These are phyloP conservation scores for Polia nebulosa DNA, from an alignment of 2,888 invertebrate genomes.

Conservation along the genomic window DNA sequence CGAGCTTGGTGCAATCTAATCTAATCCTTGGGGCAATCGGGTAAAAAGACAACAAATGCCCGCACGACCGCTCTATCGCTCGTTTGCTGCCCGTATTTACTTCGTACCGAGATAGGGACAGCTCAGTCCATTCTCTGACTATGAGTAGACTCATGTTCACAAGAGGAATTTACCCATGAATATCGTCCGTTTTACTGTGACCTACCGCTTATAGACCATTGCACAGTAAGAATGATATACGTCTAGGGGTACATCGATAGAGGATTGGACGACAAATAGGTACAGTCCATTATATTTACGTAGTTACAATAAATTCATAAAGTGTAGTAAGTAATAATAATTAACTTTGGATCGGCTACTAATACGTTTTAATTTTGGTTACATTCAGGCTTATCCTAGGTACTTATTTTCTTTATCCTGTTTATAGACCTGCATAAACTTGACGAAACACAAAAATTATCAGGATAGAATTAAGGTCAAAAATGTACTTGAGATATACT, in stretches of 20 bases:
- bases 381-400: conserved; percentile 6
- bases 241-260: conserved; percentile 29
- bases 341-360: conserved; percentile 25
- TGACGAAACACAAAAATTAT: not conserved
- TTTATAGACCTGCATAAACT: conserved; percentile 5
- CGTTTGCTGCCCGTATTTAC: not conserved
- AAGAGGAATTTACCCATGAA: not conserved
- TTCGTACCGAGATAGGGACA: not conserved
- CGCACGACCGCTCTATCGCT: not conserved
- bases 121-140: not conserved
- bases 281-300: conserved; percentile 10
- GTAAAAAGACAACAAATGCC: not conserved
- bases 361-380: conserved; percentile 22
- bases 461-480: not conserved
- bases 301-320: conserved; percentile 30
- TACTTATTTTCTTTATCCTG: not conserved
- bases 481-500: not conserved
- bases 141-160: not conserved
- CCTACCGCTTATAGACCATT: conserved; percentile 31
- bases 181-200: conserved; percentile 13
- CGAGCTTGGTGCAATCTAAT: too few relatives aligned
- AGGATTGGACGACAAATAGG: conserved; percentile 44
- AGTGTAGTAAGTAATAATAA: conserved; percentile 8
- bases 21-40: too few relatives aligned
- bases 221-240: conserved; percentile 30